Evolutionary conservation across 2,797 vertebrate species (phyloP).

Genomic region (Anguilla megastoma): DNA sequence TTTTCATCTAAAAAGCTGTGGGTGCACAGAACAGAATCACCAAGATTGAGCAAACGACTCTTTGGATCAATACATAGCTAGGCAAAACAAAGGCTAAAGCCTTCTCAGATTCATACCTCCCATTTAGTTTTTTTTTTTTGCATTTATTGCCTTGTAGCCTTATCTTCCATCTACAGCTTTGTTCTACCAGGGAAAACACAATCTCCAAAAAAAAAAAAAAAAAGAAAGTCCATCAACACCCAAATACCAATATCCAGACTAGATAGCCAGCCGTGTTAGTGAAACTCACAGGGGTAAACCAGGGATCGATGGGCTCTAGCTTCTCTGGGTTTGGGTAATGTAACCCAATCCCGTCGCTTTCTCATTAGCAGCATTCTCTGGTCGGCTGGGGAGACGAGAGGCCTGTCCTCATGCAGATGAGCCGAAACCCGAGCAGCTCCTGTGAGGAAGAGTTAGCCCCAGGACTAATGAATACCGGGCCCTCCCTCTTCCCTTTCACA

Average conservation of each 20-base stretch:
- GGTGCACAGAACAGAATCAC: constrained; percentile 41
- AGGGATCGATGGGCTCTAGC: constrained; percentile 65
- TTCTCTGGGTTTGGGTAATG: constrained; percentile 60
- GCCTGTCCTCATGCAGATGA: constrained; percentile 75
- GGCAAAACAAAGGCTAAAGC: constrained; percentile 61
- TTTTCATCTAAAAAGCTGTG: constrained; percentile 62
- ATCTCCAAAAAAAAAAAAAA: not conserved
- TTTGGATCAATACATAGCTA: constrained; percentile 59
- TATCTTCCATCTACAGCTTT: constrained; percentile 57
- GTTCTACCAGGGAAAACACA: constrained; percentile 41
- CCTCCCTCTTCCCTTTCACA: not conserved
- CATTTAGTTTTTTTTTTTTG: constrained; percentile 19
- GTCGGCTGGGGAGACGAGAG: constrained; percentile 63
- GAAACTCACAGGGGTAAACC: constrained; percentile 67
- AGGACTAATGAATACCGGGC: constrained; percentile 54
- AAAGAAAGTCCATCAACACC: constrained; percentile 59
- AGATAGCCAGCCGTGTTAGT: constrained; percentile 50
- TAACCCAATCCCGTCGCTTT: constrained; percentile 66
- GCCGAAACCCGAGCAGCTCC: constrained; percentile 70
- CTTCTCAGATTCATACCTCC: constrained; percentile 61
- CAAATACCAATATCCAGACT: constrained; percentile 49
- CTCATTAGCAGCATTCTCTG: constrained; percentile 69
- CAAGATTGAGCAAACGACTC: constrained; percentile 40
- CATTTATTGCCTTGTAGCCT: constrained; percentile 36
- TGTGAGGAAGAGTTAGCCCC: constrained; percentile 51